phyloP scores from a whole-genome alignment of 2,888 invertebrate genomes.

The Perithous albicinctus region DNA sequence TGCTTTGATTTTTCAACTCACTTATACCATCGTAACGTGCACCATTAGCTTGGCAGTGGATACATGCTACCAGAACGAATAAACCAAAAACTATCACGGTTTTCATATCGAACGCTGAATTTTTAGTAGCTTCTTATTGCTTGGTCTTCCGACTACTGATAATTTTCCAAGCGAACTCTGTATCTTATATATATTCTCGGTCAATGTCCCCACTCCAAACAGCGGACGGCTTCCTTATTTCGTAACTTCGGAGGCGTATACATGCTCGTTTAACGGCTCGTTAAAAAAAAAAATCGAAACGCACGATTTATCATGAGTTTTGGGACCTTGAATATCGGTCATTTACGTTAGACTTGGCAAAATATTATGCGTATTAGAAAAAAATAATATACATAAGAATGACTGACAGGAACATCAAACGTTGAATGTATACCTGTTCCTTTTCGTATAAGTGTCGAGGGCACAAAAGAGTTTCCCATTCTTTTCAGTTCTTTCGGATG shows the following conservation, averaged over 20 bases:
- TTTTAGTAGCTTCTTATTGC: neutral
- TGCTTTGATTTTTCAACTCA: slow-evolving; percentile 11
- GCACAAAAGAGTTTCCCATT: no score
- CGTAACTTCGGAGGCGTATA: neutral
- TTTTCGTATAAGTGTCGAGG: no score
- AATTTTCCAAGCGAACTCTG: neutral
- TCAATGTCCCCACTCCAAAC: neutral
- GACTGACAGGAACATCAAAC: no score
- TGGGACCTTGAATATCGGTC: no score
- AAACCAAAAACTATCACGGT: slow-evolving; percentile 13
- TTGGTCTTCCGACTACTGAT: neutral
- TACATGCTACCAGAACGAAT: neutral
- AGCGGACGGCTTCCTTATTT: neutral
- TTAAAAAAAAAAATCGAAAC: neutral
- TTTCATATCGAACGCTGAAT: slow-evolving; percentile 2
- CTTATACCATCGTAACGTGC: neutral
- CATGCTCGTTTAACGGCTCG: no score
- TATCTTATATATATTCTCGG: neutral
- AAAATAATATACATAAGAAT: no score
- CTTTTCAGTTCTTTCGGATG: no score
- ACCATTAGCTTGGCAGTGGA: neutral
- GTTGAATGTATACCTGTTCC: no score
- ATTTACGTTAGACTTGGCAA: no score
- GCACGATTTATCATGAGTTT: neutral
- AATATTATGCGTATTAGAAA: no score